Evolutionary conservation across 1,140 invertebrate genomes (phyloP), one percentile per base, ranked within the genome.

Genomic region (Drosophila kanapiae): DNA sequence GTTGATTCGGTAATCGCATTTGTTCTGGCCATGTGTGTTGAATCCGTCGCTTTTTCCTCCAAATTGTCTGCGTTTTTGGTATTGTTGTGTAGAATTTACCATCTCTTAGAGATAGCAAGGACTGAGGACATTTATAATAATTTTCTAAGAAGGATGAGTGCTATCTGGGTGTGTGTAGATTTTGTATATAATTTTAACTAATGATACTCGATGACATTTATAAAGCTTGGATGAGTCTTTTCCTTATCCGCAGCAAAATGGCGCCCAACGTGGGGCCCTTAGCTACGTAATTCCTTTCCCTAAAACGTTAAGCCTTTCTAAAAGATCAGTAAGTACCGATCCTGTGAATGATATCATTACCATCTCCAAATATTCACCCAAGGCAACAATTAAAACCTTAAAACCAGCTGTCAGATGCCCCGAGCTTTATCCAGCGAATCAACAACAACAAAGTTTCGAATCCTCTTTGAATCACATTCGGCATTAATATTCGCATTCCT

Each of bases 401-500:
- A 54, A 54, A 18, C 9, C 42, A 54, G 31, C 68, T 33, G 38
- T 11, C 64, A 35, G 42, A 18, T 3, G 27, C 48, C 11, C 5
- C 31, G 16, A 16, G 18, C 18, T 67, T 67, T 65, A 69, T 53
- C 37, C 48, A 31, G 47, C 45, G 45, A 49, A 68, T 68, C 64
- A 35, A 31, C 51, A 6, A 57, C 42, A 35, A 35, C 64, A 68
- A 72, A 23, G 8, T 48, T 45, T 72, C 37, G 45, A 43, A 8
- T 42, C 40, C 43, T 4, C 54, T 61, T 69, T 40, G 40, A 27
- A 45, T 74, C 75, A 54, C 42, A 74, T 56, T 60, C 49, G 56
- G 40, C 82, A 85, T 84, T 77, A 80, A 84, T 77, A 80, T 83
- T 80, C 81, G 65, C 76, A 84, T 77, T 80, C 77, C 59, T 45